Evolutionary conservation across 2,113 vertebrate genomes (phyloP), one percentile per base, ranked within the genome.

Genomic region (Coryphaenoides rupestris): DNA sequence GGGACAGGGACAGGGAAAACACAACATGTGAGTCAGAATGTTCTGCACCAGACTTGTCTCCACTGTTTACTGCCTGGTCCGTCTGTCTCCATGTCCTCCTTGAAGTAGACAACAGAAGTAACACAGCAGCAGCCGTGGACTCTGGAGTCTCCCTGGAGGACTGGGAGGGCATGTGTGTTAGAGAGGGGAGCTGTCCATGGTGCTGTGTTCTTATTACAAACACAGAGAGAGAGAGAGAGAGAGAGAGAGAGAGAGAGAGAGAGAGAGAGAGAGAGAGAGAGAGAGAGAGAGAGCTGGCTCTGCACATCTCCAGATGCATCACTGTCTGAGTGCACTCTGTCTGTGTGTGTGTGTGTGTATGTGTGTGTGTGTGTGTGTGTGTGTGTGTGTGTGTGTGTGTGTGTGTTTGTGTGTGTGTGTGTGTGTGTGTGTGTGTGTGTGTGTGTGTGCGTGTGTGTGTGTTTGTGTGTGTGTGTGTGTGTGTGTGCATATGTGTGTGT

Each of bases 341-440:
- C 14, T 49, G 5, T 49, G 5, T 49, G 47, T 5, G 5, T 49
- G 47, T 17, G 15, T 17, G 47, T 49, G 47, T 17, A 4, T 5
- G 47, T 49, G 5, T 49, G 47, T 49, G 5, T 49, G 15, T 49
- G 47, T 49, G 5, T 49, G 47, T 49, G 47, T 17, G 15, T 12
- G 47, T 5, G 47, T 49, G 5, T 49, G 15, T 49, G 47, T 49
- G 47, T n/a, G 47, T n/a, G 46, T 16, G 46, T 16, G 46, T 47
- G 46, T 14, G 80, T 75, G 73, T 73, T 58, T 63, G 65, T 75
- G 62, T 75, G 64, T 76, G 55, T 24, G 70, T 70, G 62, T 24
- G 63, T 61, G 65, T 65, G 61, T 64, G 68, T 62, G 65, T 75
- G 62, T 75, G 66, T 76, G 55, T 24, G 70, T 71, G 62, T 54